These are phyloP conservation scores for Calypte anna DNA, from an alignment of 2,113 vertebrate genomes.

Conservation along the genomic window DNA sequence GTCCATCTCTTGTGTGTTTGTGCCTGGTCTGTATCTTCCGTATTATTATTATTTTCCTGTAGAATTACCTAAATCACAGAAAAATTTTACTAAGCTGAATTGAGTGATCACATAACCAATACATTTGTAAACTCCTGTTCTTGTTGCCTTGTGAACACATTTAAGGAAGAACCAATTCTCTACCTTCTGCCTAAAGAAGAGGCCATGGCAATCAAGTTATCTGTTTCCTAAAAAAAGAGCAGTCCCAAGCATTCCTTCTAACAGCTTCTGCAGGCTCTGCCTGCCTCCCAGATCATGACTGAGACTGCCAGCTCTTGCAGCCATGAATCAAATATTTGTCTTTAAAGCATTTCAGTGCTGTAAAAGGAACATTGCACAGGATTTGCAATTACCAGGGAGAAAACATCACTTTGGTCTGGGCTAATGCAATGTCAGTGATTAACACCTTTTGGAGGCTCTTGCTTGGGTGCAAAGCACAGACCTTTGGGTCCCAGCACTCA, in stretches of 20 bases:
- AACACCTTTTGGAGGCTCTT: not conserved
- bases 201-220: not conserved
- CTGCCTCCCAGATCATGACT: not conserved
- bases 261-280: not conserved
- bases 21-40: not conserved
- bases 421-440: not conserved
- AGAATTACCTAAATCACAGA: not conserved
- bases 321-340: not conserved
- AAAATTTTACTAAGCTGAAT: not conserved
- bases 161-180: not conserved
- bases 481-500: not conserved
- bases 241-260: not conserved
- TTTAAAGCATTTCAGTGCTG: not conserved
- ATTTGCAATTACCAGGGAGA: not conserved
- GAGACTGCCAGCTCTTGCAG: not conserved
- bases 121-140: not conserved
- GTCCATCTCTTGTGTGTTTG: not conserved
- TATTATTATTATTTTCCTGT: not conserved
- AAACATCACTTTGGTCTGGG: not conserved
- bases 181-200: not conserved
- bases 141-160: not conserved
- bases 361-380: not conserved
- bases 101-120: not conserved
- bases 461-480: not conserved
- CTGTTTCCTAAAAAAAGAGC: accelerated